Conservation (phyloP, 37 sponge, comb jelly and placozoan genomes). For the Agelas oroides region DNA sequence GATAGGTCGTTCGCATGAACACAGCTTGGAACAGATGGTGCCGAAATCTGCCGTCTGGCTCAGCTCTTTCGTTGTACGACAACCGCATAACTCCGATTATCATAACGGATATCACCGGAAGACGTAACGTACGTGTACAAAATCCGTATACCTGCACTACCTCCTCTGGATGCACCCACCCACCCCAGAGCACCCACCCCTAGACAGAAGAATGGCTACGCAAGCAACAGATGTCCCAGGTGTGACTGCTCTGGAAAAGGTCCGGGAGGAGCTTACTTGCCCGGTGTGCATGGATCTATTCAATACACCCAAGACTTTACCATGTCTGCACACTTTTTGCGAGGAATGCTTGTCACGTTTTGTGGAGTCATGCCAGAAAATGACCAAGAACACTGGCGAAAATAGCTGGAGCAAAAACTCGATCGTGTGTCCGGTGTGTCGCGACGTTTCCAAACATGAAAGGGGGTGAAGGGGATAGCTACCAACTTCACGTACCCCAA, state of each 20-base stretch:
- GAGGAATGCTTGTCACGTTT: conserved; percentile 17
- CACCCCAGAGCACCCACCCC: too few relatives aligned
- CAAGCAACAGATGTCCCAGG: too few relatives aligned
- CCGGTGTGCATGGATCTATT: conserved; percentile 51
- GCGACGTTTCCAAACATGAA: not conserved
- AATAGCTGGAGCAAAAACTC: not conserved
- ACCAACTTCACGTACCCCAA: conserved; percentile 64
- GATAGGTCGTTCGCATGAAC: too few relatives aligned
- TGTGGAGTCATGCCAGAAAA: conserved; percentile 14
- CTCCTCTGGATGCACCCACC: too few relatives aligned
- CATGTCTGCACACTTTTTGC: conserved; percentile 76
- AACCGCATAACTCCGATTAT: too few relatives aligned
- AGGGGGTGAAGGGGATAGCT: conserved; percentile 19
- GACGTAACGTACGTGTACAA: too few relatives aligned
- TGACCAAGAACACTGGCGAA: not conserved
- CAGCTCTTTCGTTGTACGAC: too few relatives aligned
- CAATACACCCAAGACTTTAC: conserved; percentile 57
- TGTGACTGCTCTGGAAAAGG: conserved; percentile 2
- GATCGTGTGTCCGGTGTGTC: conserved; percentile 56
- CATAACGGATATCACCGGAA: too few relatives aligned
- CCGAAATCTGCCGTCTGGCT: too few relatives aligned
- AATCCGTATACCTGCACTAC: too few relatives aligned
- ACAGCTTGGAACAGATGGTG: too few relatives aligned
- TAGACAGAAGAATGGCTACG: conserved; percentile 27
- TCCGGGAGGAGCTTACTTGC: conserved; percentile 53